phyloP scores from a whole-genome alignment of 2,113 vertebrate genomes.

The Zosterops japonicus region DNA sequence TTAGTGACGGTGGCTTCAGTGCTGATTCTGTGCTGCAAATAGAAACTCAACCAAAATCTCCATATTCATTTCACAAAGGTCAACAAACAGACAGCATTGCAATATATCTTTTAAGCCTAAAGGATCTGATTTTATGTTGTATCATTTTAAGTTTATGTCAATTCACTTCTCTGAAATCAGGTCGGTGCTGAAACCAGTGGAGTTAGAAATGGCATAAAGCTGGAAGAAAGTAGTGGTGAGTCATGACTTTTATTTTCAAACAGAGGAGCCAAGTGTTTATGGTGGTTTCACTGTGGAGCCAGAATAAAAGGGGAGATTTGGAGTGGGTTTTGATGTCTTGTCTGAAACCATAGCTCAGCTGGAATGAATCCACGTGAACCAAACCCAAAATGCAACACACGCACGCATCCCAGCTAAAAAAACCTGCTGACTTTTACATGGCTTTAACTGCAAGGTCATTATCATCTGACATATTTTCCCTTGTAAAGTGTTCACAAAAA shows the following conservation, averaged over 20 bases:
- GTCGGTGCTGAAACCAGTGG: background rate
- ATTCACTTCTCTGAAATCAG: slow-evolving; percentile 7
- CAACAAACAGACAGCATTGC: background rate
- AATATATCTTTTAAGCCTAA: background rate
- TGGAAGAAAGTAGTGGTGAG: background rate
- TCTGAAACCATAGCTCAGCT: background rate
- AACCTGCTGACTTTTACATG: background rate
- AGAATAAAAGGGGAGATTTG: background rate
- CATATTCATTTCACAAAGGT: slow-evolving; percentile 38
- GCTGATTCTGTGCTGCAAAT: background rate
- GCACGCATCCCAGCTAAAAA: background rate
- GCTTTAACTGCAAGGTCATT: background rate
- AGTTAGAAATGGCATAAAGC: background rate
- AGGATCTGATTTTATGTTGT: background rate
- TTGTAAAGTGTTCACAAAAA: background rate
- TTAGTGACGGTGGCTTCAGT: background rate
- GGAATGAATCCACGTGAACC: background rate
- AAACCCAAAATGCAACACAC: background rate
- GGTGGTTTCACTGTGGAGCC: background rate
- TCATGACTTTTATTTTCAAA: slow-evolving; percentile 8
- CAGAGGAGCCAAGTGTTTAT: background rate
- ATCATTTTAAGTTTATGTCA: slow-evolving; percentile 20
- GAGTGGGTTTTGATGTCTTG: background rate
- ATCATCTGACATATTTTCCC: background rate
- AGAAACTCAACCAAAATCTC: background rate